A percentile compares a stretch with the other conserved stretches of the same genome.
Evolutionary conservation across 1,140 invertebrate genomes (phyloP).

Genomic region (Ruditapes philippinarum): DNA sequence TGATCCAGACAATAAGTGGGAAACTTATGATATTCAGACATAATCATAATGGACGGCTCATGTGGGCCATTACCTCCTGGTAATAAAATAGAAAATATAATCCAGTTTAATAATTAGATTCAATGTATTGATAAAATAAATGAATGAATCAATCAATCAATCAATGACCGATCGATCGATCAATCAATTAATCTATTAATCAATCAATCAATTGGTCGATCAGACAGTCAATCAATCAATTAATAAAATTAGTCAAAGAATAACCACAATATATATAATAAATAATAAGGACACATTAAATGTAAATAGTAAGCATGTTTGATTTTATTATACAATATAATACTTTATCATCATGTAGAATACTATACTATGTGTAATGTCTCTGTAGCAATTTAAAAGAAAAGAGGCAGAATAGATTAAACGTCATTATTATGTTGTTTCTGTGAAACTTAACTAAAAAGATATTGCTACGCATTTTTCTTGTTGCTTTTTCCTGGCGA

Average conservation of each 20-base stretch:
- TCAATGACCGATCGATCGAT: too few relatives aligned
- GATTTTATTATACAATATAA: background rate
- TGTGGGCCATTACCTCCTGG: background rate
- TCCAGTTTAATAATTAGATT: background rate
- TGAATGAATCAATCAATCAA: background rate
- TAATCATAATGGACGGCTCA: background rate
- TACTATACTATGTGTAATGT: background rate
- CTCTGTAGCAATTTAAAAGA: too few relatives aligned
- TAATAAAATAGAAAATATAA: background rate
- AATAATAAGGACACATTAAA: background rate
- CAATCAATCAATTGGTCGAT: too few relatives aligned
- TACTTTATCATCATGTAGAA: background rate
- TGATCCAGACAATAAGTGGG: slow-evolving; percentile 45
- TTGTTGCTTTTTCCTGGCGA: too few relatives aligned
- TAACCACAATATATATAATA: background rate
- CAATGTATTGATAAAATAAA: background rate
- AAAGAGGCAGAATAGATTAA: too few relatives aligned
- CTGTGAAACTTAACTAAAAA: too few relatives aligned
- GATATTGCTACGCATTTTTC: too few relatives aligned
- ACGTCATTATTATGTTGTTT: too few relatives aligned
- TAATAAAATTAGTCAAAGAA: too few relatives aligned
- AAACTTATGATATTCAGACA: slow-evolving; percentile 15
- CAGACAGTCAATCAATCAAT: background rate
- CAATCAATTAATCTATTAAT: too few relatives aligned
- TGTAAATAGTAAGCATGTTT: background rate